Conservation (phyloP, 92 coral and sea anemone species). For the Porites lobata region DNA sequence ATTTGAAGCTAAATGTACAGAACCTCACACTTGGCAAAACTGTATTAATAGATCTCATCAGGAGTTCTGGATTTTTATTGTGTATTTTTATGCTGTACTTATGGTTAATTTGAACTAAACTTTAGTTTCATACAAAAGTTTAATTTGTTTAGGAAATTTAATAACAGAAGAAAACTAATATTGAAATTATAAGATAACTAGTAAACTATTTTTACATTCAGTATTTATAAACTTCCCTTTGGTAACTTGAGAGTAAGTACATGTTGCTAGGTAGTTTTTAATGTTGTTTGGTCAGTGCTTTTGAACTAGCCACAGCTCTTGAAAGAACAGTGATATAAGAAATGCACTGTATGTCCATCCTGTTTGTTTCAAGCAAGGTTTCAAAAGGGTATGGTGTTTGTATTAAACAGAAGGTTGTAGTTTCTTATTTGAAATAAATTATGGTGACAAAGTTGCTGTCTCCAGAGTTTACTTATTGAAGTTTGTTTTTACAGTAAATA, state of each 20-base stretch:
- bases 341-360: not conserved
- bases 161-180: not conserved
- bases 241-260: too few species aligned
- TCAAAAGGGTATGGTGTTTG: not conserved
- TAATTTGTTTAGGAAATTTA: too few species aligned
- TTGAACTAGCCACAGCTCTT: not conserved
- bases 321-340: slow-evolving; percentile 3
- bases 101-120: not conserved
- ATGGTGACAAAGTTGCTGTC: not conserved
- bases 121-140: not conserved
- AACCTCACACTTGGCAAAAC: not conserved
- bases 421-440: slow-evolving; percentile 32
- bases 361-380: slow-evolving; percentile 22
- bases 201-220: slow-evolving; percentile 16
- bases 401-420: slow-evolving; percentile 11
- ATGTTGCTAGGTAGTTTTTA: not conserved
- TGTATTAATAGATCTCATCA: not conserved
- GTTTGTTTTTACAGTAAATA: too few species aligned
- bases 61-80: not conserved
- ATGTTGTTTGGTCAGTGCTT: slow-evolving; percentile 13
- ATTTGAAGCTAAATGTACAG: too few species aligned
- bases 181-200: not conserved
- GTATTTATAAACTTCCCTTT: not conserved
- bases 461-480: not conserved
- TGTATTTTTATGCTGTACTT: not conserved